phyloP scores from a whole-genome alignment of 2,888 invertebrate genomes.

The Mythimna albipuncta region DNA sequence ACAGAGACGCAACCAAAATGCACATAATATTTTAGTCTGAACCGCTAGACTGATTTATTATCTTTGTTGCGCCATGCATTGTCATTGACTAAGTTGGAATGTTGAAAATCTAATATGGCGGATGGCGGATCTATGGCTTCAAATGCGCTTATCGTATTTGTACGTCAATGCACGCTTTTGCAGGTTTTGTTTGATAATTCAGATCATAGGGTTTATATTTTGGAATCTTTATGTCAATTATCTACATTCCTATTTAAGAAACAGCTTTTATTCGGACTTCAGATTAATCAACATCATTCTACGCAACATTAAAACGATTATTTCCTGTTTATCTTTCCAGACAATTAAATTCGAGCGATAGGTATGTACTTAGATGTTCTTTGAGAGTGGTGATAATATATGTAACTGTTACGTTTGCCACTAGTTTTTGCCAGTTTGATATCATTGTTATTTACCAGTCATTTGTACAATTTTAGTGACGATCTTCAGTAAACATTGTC shows the following conservation, averaged over 20 bases:
- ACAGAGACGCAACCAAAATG: slow-evolving; percentile 27
- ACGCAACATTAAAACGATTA: slow-evolving; percentile 18
- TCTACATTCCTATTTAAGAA: neutral
- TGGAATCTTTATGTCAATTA: neutral
- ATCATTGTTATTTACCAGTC: slow-evolving; percentile 46
- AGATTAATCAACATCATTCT: slow-evolving; percentile 9
- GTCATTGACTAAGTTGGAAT: slow-evolving; percentile 46
- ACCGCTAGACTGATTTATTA: slow-evolving; percentile 51
- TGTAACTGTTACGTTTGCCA: slow-evolving; percentile 37
- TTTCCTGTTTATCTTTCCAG: slow-evolving; percentile 56
- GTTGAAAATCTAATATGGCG: slow-evolving; percentile 42
- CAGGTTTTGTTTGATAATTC: slow-evolving; percentile 6
- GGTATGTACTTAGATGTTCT: slow-evolving; percentile 45
- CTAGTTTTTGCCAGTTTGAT: slow-evolving; percentile 23
- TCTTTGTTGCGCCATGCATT: slow-evolving; percentile 34
- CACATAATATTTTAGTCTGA: slow-evolving; percentile 34
- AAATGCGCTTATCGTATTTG: slow-evolving; percentile 30
- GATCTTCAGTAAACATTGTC: slow-evolving; percentile 31
- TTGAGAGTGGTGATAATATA: slow-evolving; percentile 23
- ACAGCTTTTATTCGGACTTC: neutral
- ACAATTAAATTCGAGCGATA: slow-evolving; percentile 45
- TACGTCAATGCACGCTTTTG: neutral
- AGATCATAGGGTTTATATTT: neutral
- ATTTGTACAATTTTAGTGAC: slow-evolving; percentile 31
- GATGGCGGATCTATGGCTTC: slow-evolving; percentile 27